Conservation (phyloP, 2,888 invertebrate species). For the Alcis repandata region DNA sequence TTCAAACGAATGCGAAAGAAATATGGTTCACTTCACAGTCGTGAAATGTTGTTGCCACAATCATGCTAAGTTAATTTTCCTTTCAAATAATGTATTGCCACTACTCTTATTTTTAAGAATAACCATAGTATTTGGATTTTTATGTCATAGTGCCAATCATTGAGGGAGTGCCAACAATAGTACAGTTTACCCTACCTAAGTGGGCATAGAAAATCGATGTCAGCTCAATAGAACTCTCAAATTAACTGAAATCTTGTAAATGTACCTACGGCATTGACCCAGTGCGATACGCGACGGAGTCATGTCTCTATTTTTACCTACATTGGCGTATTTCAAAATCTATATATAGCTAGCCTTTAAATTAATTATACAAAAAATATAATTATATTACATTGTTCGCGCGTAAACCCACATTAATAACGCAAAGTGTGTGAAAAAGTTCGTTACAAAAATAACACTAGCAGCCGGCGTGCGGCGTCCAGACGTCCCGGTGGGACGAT, state of each 20-base stretch:
- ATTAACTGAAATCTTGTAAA: constrained; percentile 6
- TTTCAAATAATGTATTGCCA: no score
- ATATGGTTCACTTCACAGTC: no score
- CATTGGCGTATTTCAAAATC: constrained; percentile 4
- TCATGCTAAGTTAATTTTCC: no score
- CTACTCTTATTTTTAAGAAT: no score
- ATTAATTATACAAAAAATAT: constrained; percentile 29
- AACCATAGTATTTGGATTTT: no score
- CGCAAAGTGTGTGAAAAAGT: constrained; percentile 57
- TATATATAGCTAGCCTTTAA: constrained; percentile 24
- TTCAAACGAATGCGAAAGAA: no score
- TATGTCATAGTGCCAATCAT: no score
- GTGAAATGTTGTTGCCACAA: no score
- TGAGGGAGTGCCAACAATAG: no score
- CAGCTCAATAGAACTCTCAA: constrained; percentile 22
- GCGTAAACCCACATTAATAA: constrained; percentile 49
- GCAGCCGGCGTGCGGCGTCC: constrained; percentile 49
- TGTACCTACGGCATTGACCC: constrained; percentile 21
- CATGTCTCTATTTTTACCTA: constrained; percentile 15
- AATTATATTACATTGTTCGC: constrained; percentile 32
- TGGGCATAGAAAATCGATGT: constrained; percentile 19
- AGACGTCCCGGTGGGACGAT: constrained; percentile 53
- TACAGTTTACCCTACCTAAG: background rate
- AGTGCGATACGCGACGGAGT: constrained; percentile 7
- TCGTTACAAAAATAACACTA: constrained; percentile 61